Evolutionary conservation across 2,113 vertebrate species (phyloP), one percentile per base, ranked within the genome.

Genomic region (Platysteira castanea): DNA sequence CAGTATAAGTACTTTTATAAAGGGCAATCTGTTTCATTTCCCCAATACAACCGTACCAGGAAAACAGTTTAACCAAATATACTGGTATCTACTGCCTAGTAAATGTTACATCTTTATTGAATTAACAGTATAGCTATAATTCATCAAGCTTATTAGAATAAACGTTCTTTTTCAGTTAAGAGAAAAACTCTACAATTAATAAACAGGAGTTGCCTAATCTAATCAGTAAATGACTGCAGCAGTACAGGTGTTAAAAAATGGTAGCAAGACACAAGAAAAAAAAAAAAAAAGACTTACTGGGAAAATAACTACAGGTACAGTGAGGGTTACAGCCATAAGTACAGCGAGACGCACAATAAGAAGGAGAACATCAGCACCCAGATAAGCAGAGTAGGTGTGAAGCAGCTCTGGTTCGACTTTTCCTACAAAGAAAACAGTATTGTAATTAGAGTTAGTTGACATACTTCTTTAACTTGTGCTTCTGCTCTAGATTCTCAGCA

Each of bases 221-320:
- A 73, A 77, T 69, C 68, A 70, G 16, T 69, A 79, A 46, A 65
- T 41, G 10, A 68, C 27, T 80, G 30, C 19, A 95, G 47, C 22
- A 71, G 20, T 8, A 70, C 10, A 59, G 7, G 6, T 57, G 35
- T 63, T 69, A 6, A 65, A 64, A 87, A n/a, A 46, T 22, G 23
- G 50, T 11, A 83, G 46, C 18, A 73, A 54, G 20, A 64, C 47
- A 65, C 21, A 15, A 18, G 44, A 35, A 53, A 31, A 46, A 80
- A 47, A n/a, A 84, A 56, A 37, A 85, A 47, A 37, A 85, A 54
- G 24, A 41, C 82, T 41, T n/a, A 85, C 53, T 39, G 99, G 99
- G 96, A 99, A 99, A 91, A 99, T 99, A 60, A 99, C 99, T 20
- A 99, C 99, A 13, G 99, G 99, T 7, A 99, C 99, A 14, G 99